Base-by-base conservation (phyloP, 2,113 vertebrate species). In the Etia nguti region DNA sequence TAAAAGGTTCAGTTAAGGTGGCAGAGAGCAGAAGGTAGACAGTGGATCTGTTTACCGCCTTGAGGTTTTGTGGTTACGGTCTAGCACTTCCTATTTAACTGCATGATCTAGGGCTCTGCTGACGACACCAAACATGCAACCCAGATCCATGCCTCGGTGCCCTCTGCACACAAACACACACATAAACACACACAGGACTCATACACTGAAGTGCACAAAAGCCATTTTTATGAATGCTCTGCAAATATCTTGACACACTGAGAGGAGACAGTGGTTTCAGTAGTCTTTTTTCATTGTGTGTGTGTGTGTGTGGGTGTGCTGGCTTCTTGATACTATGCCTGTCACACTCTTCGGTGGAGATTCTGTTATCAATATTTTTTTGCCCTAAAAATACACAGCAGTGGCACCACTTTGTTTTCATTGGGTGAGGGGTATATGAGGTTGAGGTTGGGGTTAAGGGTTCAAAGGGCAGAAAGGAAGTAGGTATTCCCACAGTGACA, bases 391-490 rank as follows among this genome's bases (percentile, higher is more conserved):
- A 88, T 56, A 80, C 83, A 81, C 59, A 80, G 59, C 36, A 54
- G 81, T 6, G 3, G 54, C 46, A 46, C 13, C 41, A 2, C 46
- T 84, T 57, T 43, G 8, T 75, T 91, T 79, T 83, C 73, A 68
- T 79, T 91, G 86, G 85, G 65, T 68, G 84, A 81, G 16, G 79
- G 79, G 83, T 90, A 86, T 88, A 88, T 85, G 77, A 89, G 88
- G 80, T 81, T 89, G 62, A 80, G 38, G 54, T 79, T 24, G 56
- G 65, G 86, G 88, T 89, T 83, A 43, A 18, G 82, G 84, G 94
- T 94, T 94, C 91, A 95, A 91, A 95, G 92, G 83, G 83, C 89
- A 89, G 82, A 82, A 92, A 94, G 93, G 95, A 96, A 95, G 90
- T 94, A 86, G 88, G 88, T 80, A 83, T 89, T 89, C 91, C 92